Conservation (phyloP, 2,797 vertebrate species). For the Cuniculus paca region DNA sequence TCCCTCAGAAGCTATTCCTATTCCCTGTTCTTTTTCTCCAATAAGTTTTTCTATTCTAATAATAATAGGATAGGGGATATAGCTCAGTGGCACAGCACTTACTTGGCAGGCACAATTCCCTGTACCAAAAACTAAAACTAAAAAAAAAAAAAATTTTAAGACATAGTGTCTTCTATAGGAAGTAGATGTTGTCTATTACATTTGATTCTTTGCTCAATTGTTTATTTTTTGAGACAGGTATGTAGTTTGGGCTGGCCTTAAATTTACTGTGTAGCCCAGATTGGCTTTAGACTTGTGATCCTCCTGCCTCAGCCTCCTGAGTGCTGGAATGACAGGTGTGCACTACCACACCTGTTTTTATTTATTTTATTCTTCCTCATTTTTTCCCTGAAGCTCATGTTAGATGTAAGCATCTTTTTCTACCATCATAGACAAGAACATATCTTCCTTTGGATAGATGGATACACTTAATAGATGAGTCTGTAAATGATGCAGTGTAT, state of each 20-base stretch:
- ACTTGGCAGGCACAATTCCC: no score
- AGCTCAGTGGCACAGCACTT: no score
- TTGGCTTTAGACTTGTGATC: neutral
- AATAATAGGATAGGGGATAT: no score
- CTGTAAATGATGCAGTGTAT: neutral
- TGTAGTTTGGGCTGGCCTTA: neutral
- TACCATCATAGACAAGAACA: neutral
- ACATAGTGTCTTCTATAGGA: conserved; percentile 2
- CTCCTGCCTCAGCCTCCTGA: neutral
- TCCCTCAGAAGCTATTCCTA: no score
- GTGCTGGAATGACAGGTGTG: neutral
- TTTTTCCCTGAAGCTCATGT: neutral
- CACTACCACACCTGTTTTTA: neutral
- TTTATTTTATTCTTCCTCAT: neutral
- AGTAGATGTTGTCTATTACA: neutral
- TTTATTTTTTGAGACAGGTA: neutral
- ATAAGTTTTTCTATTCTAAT: no score
- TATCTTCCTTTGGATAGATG: conserved; percentile 42
- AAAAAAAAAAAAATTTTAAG: conserved; percentile 29
- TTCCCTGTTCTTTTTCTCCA: no score
- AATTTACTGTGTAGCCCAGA: neutral
- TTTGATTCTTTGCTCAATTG: neutral
- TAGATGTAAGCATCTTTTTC: conserved; percentile 35
- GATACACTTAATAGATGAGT: neutral
- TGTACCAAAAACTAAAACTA: no score